A percentile compares a stretch with the other conserved stretches of the same genome.
These are phyloP conservation scores for Rallus crepitans DNA, from an alignment of 2,797 vertebrate species.

Conservation along the genomic window DNA sequence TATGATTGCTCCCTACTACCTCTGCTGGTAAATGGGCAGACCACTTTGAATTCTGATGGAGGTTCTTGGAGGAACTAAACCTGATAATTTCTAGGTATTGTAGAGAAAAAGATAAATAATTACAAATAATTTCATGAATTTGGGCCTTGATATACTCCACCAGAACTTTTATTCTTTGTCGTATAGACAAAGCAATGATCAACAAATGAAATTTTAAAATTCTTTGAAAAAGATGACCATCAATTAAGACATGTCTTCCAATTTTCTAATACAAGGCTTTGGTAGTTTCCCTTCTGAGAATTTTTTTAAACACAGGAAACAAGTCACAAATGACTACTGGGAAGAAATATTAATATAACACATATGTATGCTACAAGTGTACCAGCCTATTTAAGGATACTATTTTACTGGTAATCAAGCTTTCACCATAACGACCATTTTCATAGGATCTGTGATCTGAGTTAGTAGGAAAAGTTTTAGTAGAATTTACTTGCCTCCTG, in stretches of 20 bases:
- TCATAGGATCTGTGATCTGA: background rate
- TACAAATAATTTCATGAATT: background rate
- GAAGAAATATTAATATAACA: background rate
- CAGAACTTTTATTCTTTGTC: background rate
- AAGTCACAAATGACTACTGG: background rate
- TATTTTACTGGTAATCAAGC: background rate
- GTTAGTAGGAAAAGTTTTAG: slow-evolving; percentile 17
- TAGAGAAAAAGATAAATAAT: background rate
- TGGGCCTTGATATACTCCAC: background rate
- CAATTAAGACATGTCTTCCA: background rate
- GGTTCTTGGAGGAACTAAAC: background rate
- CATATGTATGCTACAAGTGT: background rate
- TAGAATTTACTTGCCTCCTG: background rate
- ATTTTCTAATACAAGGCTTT: background rate
- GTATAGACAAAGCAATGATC: background rate
- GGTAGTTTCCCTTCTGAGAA: background rate
- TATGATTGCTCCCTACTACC: background rate
- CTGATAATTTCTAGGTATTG: background rate
- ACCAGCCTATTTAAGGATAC: background rate
- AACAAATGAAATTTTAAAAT: background rate
- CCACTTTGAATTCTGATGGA: background rate
- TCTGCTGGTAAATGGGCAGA: background rate
- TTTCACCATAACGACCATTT: background rate
- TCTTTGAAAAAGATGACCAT: background rate
- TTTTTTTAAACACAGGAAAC: background rate